Evolutionary conservation across 2,797 vertebrate genomes (phyloP), one percentile per base, ranked within the genome.

Genomic region (Loris lydekkerianus): DNA sequence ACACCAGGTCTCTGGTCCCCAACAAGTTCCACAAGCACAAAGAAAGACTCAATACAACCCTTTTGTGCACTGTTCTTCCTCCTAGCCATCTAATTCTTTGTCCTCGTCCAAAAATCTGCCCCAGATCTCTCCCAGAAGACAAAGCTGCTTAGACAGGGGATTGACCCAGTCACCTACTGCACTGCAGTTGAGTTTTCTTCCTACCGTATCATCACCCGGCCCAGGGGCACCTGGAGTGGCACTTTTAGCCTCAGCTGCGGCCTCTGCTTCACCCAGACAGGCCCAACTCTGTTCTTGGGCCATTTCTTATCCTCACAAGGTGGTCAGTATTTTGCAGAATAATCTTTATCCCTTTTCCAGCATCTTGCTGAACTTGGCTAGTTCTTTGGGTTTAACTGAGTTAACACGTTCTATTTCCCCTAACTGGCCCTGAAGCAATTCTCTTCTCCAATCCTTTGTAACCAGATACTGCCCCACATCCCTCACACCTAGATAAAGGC

Each of bases 141-240:
- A 27, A 46, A 43, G 53, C 63, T 53, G 21, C 77, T 77, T 43
- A 69, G 84, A 61, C 5, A 7, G 37, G 2, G 2, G 43, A 34
- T 34, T 56, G 53, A 94, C 10, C 3, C 23, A 34, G 67, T 56
- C 31, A 31, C 17, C 67, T 56, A 31, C 53, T 84, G 69, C 61
- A 61, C 60, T 63, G 53, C 65, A 18, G 1, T 0, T 14, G n/a
- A 31, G 13, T 46, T 46, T 94, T 89, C 25, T 83, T 27, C 23
- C 10, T 10, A n/a, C 20, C 7, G 58, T 40, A 53, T 14, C 49
- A 31, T 53, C n/a, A 46, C 46, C 65, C 37, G 31, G 56, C 14
- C 1, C 7, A 49, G 63, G 56, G 27, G 14, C 0, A 0, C 60
- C 9, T 29, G 25, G 2, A 31, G 21, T 29, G 69, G 43, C 25